Evolutionary conservation across 2,797 vertebrate genomes (phyloP).

Genomic region (Nannoperca obscura): DNA sequence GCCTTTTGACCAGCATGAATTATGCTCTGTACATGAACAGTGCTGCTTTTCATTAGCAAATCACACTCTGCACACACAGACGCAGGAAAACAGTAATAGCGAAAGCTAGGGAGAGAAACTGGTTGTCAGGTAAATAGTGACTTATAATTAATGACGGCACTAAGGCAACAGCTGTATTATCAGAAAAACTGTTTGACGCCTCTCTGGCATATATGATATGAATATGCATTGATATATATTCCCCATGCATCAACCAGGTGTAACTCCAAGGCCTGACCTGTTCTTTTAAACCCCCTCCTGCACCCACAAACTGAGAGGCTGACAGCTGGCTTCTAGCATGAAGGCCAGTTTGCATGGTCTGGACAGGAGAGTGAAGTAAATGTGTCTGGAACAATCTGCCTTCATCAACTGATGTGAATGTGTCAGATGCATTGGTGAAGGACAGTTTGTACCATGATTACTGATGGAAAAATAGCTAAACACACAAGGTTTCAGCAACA

Average conservation of each 20-base stretch:
- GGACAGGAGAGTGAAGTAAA: neutral
- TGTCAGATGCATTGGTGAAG: slow-evolving; percentile 8
- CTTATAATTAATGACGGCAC: neutral
- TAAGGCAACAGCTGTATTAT: slow-evolving; percentile 4
- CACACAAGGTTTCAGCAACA: slow-evolving; percentile 4
- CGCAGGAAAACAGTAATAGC: slow-evolving; percentile 36
- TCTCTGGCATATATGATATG: slow-evolving; percentile 3
- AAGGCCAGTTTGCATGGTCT: neutral
- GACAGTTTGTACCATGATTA: slow-evolving; percentile 4
- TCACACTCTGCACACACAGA: slow-evolving; percentile 60
- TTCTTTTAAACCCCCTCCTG: neutral
- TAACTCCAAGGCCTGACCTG: neutral
- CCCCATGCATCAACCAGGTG: slow-evolving; percentile 8
- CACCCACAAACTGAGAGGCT: neutral
- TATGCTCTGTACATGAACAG: slow-evolving; percentile 80
- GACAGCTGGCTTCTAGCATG: neutral
- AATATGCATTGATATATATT: neutral
- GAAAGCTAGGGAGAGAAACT: slow-evolving; percentile 14
- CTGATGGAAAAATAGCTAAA: neutral
- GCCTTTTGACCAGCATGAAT: slow-evolving; percentile 80
- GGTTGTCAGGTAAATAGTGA: slow-evolving; percentile 34
- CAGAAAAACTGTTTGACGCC: neutral
- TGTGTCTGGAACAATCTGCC: neutral
- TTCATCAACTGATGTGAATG: slow-evolving; percentile 23
- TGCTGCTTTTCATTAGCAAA: slow-evolving; percentile 84